Evolutionary conservation across 2,888 invertebrate genomes (phyloP).

Genomic region (Meloe dianella): DNA sequence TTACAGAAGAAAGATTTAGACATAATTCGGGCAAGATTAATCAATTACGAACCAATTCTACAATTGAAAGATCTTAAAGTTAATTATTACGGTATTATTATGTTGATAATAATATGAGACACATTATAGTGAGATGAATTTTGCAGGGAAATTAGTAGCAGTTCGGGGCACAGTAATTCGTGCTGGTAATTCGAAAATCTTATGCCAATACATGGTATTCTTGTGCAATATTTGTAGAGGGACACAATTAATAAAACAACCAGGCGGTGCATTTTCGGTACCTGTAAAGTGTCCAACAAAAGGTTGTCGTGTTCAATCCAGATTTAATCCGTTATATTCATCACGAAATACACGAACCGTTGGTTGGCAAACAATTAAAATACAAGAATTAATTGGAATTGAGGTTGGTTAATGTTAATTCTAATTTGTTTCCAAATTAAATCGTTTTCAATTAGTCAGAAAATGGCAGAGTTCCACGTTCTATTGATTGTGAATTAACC

Average conservation of each 20-base stretch:
- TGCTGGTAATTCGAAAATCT: slow-evolving; percentile 75
- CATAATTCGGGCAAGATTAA: slow-evolving; percentile 64
- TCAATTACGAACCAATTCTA: slow-evolving; percentile 70
- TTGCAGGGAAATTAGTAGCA: slow-evolving; percentile 74
- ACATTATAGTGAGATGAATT: slow-evolving; percentile 26
- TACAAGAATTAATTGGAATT: slow-evolving; percentile 78
- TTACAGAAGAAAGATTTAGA: slow-evolving; percentile 58
- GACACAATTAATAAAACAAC: slow-evolving; percentile 71
- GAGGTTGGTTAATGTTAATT: slow-evolving; percentile 64
- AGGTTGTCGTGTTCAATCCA: slow-evolving; percentile 66
- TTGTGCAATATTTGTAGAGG: slow-evolving; percentile 72
- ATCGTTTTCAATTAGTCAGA: slow-evolving; percentile 62
- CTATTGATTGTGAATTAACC: slow-evolving; percentile 84
- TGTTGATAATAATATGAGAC: slow-evolving; percentile 1
- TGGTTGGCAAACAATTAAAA: slow-evolving; percentile 79
- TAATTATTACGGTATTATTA: slow-evolving; percentile 69
- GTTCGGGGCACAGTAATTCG: slow-evolving; percentile 86
- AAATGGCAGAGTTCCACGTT: slow-evolving; percentile 75
- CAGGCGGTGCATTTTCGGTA: slow-evolving; percentile 65
- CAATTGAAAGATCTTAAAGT: slow-evolving; percentile 74
- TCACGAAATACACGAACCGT: slow-evolving; percentile 77
- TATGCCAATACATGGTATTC: slow-evolving; percentile 80
- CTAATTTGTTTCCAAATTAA: slow-evolving; percentile 12
- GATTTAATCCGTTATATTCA: slow-evolving; percentile 68
- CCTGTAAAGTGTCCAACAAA: slow-evolving; percentile 66